A percentile compares a stretch with the other conserved stretches of the same genome.
These are phyloP conservation scores for Microhierax caerulescens DNA, from an alignment of 2,797 vertebrate genomes.

Conservation along the genomic window DNA sequence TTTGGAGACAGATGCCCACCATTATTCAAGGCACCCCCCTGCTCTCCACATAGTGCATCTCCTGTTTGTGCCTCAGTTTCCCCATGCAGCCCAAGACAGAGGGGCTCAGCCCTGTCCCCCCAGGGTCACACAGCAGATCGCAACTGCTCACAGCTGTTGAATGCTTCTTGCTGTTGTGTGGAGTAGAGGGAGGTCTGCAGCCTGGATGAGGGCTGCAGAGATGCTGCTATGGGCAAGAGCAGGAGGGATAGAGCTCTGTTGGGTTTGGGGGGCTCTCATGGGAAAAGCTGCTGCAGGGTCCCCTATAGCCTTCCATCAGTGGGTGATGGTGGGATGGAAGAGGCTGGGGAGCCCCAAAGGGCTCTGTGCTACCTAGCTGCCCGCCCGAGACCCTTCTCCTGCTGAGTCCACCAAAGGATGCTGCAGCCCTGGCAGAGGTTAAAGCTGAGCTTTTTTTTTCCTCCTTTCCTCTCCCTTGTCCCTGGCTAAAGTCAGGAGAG, in stretches of 20 bases:
- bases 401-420: too few relatives aligned
- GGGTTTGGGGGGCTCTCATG: neutral
- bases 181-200: neutral
- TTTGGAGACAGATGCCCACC: neutral
- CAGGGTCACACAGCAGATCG: neutral
- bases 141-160: accelerated
- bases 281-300: neutral
- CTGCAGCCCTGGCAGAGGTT: neutral
- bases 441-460: neutral
- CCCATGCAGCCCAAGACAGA: accelerated
- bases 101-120: neutral
- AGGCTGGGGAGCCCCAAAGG: too few relatives aligned
- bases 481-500: neutral
- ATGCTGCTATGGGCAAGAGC: neutral
- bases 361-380: too few relatives aligned
- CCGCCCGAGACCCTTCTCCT: too few relatives aligned
- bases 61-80: neutral
- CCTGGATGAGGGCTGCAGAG: neutral
- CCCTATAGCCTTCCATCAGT: too few relatives aligned
- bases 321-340: too few relatives aligned
- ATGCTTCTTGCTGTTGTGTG: neutral
- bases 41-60: neutral
- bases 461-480: neutral
- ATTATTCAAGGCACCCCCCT: accelerated
- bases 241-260: neutral